Evolutionary conservation across 2,797 vertebrate species (phyloP), one percentile per base, ranked within the genome.

Genomic region (Microchirus variegatus): DNA sequence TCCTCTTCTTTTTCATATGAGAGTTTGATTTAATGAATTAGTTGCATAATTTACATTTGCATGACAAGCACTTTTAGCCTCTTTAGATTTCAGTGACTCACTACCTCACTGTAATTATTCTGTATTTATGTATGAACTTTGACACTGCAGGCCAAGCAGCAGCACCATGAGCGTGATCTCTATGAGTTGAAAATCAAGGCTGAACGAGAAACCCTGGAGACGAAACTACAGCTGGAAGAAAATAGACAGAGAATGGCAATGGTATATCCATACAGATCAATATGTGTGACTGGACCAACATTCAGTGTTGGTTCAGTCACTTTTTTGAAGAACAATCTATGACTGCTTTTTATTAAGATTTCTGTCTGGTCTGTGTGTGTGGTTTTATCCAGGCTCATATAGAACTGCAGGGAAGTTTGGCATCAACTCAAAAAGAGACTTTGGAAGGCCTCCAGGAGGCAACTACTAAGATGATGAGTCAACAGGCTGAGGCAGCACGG

Each of bases 181-280:
- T 93, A 95, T 5, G 93, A 97, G 76, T 75, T 97, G 85, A 97
- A 96, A 86, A 84, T 97, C 64, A 96, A 97, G 73, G 92, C 96
- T 0, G 96, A 99, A 48, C 93, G 95, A 78, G 96, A 99, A 81
- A 93, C 95, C 15, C 89, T 99, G 68, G 95, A 95, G 81, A 89
- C 92, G 64, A 92, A 96, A 74, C 93, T 93, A 40, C 95, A 98
- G 5, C 77, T 97, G 73, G 96, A 98, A 63, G 95, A 97, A 84
- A 93, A 93, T 60, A 87, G 92, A 42, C 95, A 96, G 83, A 94
- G 93, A 88, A 90, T 95, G 67, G 94, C 94, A 85, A 94, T 94
- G 96, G 97, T 99, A 94, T 70, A 66, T 10, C n/a, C 10, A 36
- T 18, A 19, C 73, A 56, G 38, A 53, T 18, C 31, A 17, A 12